These are phyloP conservation scores for Bombyx huttoni DNA, from an alignment of 2,888 invertebrate species.

Conservation along the genomic window DNA sequence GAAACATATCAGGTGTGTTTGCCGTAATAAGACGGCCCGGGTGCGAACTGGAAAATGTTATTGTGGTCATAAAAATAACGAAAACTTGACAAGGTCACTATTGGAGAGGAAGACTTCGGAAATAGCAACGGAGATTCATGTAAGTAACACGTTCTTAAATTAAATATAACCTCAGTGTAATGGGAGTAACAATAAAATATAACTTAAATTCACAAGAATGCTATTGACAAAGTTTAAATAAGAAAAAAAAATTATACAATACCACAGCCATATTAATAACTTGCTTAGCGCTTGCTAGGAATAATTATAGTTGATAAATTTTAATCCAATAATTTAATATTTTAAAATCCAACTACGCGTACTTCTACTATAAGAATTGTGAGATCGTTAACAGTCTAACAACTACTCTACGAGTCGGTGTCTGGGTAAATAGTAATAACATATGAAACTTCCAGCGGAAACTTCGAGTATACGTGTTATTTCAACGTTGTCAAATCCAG, in stretches of 20 bases:
- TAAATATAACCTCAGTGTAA: not conserved
- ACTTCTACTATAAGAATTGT: conserved; percentile 20
- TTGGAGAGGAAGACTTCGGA: conserved; percentile 66
- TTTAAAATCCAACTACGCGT: conserved; percentile 12
- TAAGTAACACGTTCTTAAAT: conserved; percentile 32
- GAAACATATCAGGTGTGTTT: not conserved
- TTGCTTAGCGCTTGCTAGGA: conserved; percentile 60
- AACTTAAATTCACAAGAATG: conserved; percentile 34
- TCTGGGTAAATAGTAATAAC: not conserved
- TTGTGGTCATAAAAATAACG: conserved; percentile 24
- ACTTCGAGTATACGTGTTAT: conserved; percentile 36
- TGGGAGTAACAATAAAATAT: not conserved
- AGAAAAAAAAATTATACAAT: conserved; percentile 55
- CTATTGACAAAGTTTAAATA: conserved; percentile 41
- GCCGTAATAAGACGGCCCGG: not conserved
- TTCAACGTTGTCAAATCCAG: conserved; percentile 16
- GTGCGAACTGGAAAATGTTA: not conserved
- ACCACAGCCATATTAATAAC: conserved; percentile 68
- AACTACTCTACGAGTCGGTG: not conserved
- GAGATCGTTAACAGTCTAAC: conserved; percentile 13
- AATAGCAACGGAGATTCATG: conserved; percentile 44
- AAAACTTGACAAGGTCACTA: conserved; percentile 7
- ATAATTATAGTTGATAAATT: conserved; percentile 40
- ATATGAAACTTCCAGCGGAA: not conserved
- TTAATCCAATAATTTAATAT: conserved; percentile 25